Evolutionary conservation across 2,797 vertebrate species (phyloP).

Genomic region (Chanos chanos): DNA sequence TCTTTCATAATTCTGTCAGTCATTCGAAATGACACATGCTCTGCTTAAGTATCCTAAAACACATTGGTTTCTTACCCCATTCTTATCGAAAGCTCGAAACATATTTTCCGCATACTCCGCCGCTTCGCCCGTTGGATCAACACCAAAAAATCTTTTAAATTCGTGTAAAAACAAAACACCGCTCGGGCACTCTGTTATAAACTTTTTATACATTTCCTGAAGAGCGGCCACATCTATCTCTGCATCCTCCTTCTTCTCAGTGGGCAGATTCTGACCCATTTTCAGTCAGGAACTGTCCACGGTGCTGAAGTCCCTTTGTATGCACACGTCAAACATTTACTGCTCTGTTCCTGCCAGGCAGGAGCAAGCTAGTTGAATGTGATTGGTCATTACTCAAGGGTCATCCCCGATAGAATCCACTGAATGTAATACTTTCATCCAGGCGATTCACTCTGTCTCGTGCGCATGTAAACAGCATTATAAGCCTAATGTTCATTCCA

Average conservation of each 20-base stretch:
- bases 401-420: too few species aligned
- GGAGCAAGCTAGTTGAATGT: constrained; percentile 10
- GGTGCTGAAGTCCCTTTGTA: constrained; percentile 13
- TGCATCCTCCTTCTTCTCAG: constrained; percentile 38
- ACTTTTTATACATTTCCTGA: constrained; percentile 74
- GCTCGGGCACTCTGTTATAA: constrained; percentile 70
- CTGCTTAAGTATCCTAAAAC: too few species aligned
- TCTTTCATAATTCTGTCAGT: too few species aligned
- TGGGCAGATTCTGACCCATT: constrained; percentile 68
- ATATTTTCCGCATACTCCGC: constrained; percentile 68
- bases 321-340: not conserved
- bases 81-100: constrained; percentile 73
- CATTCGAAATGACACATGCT: too few species aligned
- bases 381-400: constrained; percentile 49
- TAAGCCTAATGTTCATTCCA: too few species aligned
- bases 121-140: constrained; percentile 63
- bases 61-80: constrained; percentile 62
- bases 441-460: too few species aligned
- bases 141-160: constrained; percentile 74
- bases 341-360: not conserved
- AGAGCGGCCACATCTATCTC: constrained; percentile 65
- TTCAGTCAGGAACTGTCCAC: constrained; percentile 30
- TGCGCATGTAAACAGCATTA: too few species aligned
- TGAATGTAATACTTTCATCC: too few species aligned
- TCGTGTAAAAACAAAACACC: constrained; percentile 68